phyloP scores from a whole-genome alignment of 2,113 vertebrate genomes.

The Planiliza haematocheilus region DNA sequence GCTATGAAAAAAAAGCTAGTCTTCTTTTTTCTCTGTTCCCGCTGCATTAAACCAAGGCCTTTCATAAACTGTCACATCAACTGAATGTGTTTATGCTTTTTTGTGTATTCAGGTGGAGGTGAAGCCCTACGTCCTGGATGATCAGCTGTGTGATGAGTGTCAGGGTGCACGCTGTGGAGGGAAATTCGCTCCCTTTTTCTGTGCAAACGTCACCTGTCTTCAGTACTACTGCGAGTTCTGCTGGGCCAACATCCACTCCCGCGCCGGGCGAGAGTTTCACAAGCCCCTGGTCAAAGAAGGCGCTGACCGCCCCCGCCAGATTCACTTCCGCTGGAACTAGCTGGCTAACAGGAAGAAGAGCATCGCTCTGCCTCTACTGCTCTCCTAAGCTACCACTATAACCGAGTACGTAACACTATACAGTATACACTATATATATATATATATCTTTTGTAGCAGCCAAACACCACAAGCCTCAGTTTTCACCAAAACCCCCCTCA shows the following conservation, averaged over 20 bases:
- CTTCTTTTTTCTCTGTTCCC: too few species aligned
- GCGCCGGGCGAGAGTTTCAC: slow-evolving; percentile 97
- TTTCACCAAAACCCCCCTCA: slow-evolving; percentile 95
- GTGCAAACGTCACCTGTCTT: slow-evolving; percentile 99
- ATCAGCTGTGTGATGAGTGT: slow-evolving; percentile 98
- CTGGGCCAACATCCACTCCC: slow-evolving; percentile 99
- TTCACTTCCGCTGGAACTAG: slow-evolving; percentile 99
- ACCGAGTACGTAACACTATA: slow-evolving; percentile 83
- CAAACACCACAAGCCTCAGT: slow-evolving; percentile 98
- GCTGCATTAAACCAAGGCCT: neutral
- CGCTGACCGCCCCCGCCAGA: slow-evolving; percentile 96
- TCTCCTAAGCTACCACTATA: slow-evolving; percentile 91
- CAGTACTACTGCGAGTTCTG: slow-evolving; percentile 99
- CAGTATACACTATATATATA: slow-evolving; percentile 80
- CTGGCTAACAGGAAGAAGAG: slow-evolving; percentile 91
- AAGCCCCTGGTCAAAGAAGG: slow-evolving; percentile 99
- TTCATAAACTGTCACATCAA: neutral
- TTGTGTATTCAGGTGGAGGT: slow-evolving; percentile 90
- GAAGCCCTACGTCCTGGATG: slow-evolving; percentile 97
- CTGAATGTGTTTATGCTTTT: neutral
- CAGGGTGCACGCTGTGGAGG: slow-evolving; percentile 96
- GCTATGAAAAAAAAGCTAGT: slow-evolving; percentile 15
- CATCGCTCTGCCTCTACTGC: slow-evolving; percentile 88
- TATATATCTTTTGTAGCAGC: slow-evolving; percentile 98
- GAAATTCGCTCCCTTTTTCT: slow-evolving; percentile 98